Base-by-base conservation (phyloP, 2,797 vertebrate genomes). In the Sciurus vulgaris region DNA sequence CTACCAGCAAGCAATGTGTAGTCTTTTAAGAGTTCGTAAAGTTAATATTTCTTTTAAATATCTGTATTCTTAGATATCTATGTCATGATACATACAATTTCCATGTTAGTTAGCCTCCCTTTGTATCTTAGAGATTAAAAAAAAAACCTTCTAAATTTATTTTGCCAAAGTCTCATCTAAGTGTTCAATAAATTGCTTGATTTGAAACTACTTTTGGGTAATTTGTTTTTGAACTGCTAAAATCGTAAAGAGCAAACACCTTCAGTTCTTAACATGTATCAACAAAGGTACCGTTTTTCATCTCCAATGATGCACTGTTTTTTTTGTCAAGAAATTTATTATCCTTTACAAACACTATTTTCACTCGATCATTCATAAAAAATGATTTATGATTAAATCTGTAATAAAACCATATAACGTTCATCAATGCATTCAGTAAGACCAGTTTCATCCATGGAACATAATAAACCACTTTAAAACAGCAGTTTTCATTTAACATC, bases 401-500 rank as follows among this genome's bases (percentile, higher is more conserved):
- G 91, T 98, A 98, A 97, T 92, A 98, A 98, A 97, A 95, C 94
- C 95, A 97, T 92, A 61, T 33, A 97, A 96, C 14, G 9, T 95
- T 98, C 65, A 97, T 97, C 95, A 98, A 93, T 91, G 95, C 78
- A 97, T 83, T 97, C 97, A 70, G 86, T 91, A 97, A 97, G 96
- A 96, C 95, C 95, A 95, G 63, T 51, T 97, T 97, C 96, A 98
- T 65, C 8, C 76, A 73, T 54, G 63, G 93, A 98, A 96, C 69
- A 95, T 97, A 94, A 97, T 61, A 98, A 98, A 97, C 96, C 97
- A 98, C 97, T 98, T 98, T 88, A 98, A 96, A 98, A 98, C 95
- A 98, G 97, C 98, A 98, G 98, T 96, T 98, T 88, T 97, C 96
- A 95, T 96, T 98, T 87, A 89, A 38, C 9, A 51, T 94, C 85